phyloP scores from a whole-genome alignment of 2,113 vertebrate genomes.

The Pterocles orientalis region DNA sequence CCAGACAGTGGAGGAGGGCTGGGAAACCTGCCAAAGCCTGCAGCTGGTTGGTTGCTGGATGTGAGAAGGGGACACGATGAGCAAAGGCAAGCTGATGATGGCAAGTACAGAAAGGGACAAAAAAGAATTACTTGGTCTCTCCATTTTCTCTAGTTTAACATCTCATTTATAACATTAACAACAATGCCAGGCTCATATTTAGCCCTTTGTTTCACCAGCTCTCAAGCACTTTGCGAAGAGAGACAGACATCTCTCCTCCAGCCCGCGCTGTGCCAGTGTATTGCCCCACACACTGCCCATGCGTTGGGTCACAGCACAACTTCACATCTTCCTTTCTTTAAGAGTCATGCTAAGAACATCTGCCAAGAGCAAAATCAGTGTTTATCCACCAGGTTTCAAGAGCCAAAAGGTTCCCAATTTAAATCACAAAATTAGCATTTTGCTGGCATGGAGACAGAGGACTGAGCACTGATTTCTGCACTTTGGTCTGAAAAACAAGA shows the following conservation, averaged over 20 bases:
- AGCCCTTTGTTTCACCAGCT: neutral
- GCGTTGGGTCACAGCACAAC: fast-evolving
- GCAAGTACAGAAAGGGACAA: neutral
- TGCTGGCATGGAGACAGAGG: slow-evolving; percentile 22
- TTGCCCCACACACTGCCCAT: fast-evolving
- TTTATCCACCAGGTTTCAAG: neutral
- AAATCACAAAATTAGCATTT: slow-evolving; percentile 13
- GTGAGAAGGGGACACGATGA: neutral
- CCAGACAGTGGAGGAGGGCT: neutral
- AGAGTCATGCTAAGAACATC: neutral
- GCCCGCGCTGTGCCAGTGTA: neutral
- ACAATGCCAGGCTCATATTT: neutral
- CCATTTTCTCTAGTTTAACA: neutral
- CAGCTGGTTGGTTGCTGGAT: neutral
- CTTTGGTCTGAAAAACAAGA: slow-evolving; percentile 7
- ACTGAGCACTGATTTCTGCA: neutral
- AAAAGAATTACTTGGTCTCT: neutral
- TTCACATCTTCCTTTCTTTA: neutral
- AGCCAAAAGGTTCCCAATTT: neutral
- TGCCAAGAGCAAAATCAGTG: neutral
- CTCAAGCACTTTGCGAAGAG: neutral
- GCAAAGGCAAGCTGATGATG: neutral
- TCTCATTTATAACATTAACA: fast-evolving
- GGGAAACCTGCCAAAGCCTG: neutral
- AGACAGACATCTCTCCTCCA: neutral